Evolutionary conservation across 1,140 invertebrate genomes (phyloP).

Genomic region (Aphelinus certus): DNA sequence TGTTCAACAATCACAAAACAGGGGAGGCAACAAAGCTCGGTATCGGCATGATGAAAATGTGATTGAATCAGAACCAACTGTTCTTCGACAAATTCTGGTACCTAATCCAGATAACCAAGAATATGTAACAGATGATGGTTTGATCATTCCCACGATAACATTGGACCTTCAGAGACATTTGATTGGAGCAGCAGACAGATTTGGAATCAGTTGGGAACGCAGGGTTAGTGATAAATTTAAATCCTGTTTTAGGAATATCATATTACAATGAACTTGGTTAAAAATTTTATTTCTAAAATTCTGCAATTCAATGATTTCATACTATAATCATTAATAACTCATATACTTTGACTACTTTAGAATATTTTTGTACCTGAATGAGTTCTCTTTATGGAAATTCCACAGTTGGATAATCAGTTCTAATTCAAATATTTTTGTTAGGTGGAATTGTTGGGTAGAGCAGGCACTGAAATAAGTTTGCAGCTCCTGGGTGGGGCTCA

Average conservation of each 20-base stretch:
- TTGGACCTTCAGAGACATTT: slow-evolving; percentile 73
- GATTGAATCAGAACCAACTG: slow-evolving; percentile 72
- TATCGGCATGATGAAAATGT: slow-evolving; percentile 89
- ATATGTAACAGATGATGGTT: slow-evolving; percentile 83
- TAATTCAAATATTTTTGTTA: slow-evolving; percentile 47
- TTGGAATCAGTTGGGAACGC: slow-evolving; percentile 75
- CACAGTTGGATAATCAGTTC: no score
- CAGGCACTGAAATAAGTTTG: slow-evolving; percentile 80
- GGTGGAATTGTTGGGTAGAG: slow-evolving; percentile 79
- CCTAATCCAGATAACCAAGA: slow-evolving; percentile 72
- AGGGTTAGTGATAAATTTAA: slow-evolving; percentile 48
- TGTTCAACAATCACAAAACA: slow-evolving; percentile 65
- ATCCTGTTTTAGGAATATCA: no score
- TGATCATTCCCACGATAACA: slow-evolving; percentile 81
- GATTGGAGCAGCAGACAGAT: slow-evolving; percentile 72
- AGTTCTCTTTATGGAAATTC: no score
- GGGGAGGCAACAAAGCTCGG: slow-evolving; percentile 55
- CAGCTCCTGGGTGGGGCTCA: slow-evolving; percentile 81
- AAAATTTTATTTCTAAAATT: no score
- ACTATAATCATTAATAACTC: no score
- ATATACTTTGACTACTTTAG: no score
- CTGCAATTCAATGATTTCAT: no score
- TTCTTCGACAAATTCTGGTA: slow-evolving; percentile 77
- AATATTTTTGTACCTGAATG: no score
- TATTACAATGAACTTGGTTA: no score